Conservation (phyloP, 2,797 vertebrate genomes). For the Thripadectes ignobilis region DNA sequence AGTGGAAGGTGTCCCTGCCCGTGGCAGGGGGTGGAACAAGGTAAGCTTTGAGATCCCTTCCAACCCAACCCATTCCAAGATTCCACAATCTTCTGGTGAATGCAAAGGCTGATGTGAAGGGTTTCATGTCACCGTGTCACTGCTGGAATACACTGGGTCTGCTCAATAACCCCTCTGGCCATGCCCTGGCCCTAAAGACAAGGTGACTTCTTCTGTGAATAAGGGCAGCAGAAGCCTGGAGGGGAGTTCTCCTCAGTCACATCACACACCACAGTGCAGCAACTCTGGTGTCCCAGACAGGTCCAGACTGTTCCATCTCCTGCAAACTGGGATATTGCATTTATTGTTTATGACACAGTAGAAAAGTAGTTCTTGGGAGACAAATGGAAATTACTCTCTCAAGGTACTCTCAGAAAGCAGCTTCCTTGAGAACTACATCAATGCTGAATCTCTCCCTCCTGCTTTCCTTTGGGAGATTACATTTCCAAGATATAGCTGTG, state of each 20-base stretch:
- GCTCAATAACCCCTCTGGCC: background rate
- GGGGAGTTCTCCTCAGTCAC: background rate
- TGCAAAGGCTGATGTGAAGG: background rate
- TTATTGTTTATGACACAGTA: background rate
- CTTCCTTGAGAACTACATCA: background rate
- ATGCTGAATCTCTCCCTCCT: background rate
- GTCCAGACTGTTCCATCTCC: background rate
- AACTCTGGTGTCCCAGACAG: background rate
- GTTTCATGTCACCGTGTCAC: fast-evolving
- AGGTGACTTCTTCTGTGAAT: background rate
- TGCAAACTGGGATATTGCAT: background rate
- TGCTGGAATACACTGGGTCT: background rate
- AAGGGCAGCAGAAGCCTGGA: background rate
- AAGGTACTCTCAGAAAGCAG: background rate
- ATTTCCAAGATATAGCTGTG: background rate
- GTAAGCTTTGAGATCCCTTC: background rate
- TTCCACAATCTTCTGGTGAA: background rate
- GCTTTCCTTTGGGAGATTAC: background rate
- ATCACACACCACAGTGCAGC: background rate
- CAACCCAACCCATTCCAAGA: background rate
- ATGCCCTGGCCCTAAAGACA: background rate
- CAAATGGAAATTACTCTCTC: background rate
- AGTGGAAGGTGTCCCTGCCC: background rate
- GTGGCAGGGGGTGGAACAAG: background rate
- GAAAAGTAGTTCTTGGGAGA: background rate